Evolutionary conservation across 1,140 invertebrate species (phyloP), one percentile per base, ranked within the genome.

Genomic region (Formica exsecta): DNA sequence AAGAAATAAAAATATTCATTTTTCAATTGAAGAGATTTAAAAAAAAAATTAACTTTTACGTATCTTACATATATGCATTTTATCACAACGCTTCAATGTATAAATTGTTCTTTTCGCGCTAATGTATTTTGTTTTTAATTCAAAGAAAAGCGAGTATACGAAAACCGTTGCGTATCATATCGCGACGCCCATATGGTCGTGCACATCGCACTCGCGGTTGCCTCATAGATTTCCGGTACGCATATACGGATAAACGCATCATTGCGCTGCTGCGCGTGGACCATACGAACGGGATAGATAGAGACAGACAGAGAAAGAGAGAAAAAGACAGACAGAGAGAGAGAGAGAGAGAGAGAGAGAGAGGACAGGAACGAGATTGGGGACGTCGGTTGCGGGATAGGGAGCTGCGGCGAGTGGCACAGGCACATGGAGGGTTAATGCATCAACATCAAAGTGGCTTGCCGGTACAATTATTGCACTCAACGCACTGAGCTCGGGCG

Each of bases 381-480:
- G 74, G 73, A 25, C 59, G 54, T 62, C 57, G 71, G 80, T 61
- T 41, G 70, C 22, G 51, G 68, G 32, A 44, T 61, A 25, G 22
- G 51, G 65, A 29, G 62, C 68, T 87, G 89, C 5, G 75, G 75
- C 57, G 87, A 80, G 64, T 57, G 79, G 84, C 66, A 32, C 71
- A 65, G 64, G 87, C 87, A 85, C 75, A 80, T 85, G 76, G 87
- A 89, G 87, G 91, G 92, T 93, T 93, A 93, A 92, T 93, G 92
- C 92, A 93, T 93, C 90, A 91, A 93, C 90, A 93, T 93, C 92
- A 93, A 93, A 93, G 92, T 93, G 89, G 90, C 89, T 91, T 86
- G 90, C 89, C 62, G 90, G 90, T 92, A 91, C 93, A 92, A 93
- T 93, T 92, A 93, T 93, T 93, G 92, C 90, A 92, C 89, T 92